Evolutionary conservation across 2,797 vertebrate species (phyloP).

Genomic region (Mergus octosetaceus): DNA sequence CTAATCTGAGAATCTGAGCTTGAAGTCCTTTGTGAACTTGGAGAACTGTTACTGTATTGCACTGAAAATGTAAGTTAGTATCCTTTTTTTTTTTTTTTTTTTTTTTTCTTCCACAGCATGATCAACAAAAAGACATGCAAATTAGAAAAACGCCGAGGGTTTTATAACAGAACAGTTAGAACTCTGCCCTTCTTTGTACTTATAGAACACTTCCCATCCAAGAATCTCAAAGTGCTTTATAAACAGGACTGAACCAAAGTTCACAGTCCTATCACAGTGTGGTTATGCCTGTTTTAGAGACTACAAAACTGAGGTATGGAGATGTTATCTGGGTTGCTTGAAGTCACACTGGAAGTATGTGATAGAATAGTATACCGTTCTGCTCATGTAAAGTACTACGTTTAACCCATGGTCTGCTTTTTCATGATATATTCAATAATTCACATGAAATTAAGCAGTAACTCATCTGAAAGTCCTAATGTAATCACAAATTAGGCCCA

Average conservation of each 20-base stretch:
- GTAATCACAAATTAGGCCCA: not conserved
- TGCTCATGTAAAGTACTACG: not conserved
- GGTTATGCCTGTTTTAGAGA: not conserved
- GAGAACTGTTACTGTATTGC: not conserved
- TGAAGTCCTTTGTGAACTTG: not conserved
- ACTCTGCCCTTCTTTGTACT: not conserved
- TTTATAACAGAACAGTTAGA: not conserved
- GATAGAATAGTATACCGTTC: not conserved
- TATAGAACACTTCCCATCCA: not conserved
- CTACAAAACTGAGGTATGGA: not conserved
- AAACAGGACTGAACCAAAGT: not conserved
- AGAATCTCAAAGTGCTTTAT: conserved; percentile 12
- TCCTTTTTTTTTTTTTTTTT: not conserved
- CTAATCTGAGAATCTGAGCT: not conserved
- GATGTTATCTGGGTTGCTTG: not conserved
- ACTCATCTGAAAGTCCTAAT: not conserved
- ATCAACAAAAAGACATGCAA: not conserved
- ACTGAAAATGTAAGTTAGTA: not conserved
- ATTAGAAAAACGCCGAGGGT: not conserved
- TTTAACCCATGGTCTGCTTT: not conserved
- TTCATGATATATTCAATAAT: not conserved
- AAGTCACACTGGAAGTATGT: not conserved
- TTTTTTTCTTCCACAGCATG: not conserved
- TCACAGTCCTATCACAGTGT: not conserved
- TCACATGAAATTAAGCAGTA: not conserved